Evolutionary conservation across 2,888 invertebrate species (phyloP).

Genomic region (Lasius fuliginosus): DNA sequence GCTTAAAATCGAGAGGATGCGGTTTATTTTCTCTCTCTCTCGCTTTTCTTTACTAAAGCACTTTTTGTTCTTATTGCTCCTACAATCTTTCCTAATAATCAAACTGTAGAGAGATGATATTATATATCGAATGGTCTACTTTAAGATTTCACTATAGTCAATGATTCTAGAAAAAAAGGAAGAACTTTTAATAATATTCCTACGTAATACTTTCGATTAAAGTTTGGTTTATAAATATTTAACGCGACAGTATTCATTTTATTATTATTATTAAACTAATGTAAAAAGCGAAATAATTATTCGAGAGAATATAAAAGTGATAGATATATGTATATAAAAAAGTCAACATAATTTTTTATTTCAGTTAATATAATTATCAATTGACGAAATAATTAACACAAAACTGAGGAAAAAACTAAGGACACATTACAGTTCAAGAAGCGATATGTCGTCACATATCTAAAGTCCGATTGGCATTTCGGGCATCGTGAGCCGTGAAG

Average conservation of each 20-base stretch:
- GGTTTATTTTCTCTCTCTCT: no score
- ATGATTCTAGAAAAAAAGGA: background rate
- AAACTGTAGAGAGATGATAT: background rate
- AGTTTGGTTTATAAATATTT: background rate
- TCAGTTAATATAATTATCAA: background rate
- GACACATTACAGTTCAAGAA: background rate
- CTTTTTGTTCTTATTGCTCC: background rate
- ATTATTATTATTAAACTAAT: constrained; percentile 1
- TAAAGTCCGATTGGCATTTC: background rate
- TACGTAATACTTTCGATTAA: background rate
- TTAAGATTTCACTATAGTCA: constrained; percentile 21
- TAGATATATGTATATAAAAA: background rate
- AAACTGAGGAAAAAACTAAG: background rate
- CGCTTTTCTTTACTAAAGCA: background rate
- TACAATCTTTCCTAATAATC: background rate
- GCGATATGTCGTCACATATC: background rate
- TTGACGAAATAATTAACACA: constrained; percentile 1
- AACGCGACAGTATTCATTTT: background rate
- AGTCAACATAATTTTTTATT: background rate
- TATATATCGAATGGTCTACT: constrained; percentile 30
- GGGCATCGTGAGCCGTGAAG: background rate
- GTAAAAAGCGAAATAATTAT: background rate
- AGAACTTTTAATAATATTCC: background rate
- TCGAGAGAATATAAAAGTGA: background rate
- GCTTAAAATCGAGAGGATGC: background rate